A percentile compares a stretch with the other conserved stretches of the same genome.
phyloP scores from a whole-genome alignment of 2,888 invertebrate species.

The Salpingus planirostris region DNA sequence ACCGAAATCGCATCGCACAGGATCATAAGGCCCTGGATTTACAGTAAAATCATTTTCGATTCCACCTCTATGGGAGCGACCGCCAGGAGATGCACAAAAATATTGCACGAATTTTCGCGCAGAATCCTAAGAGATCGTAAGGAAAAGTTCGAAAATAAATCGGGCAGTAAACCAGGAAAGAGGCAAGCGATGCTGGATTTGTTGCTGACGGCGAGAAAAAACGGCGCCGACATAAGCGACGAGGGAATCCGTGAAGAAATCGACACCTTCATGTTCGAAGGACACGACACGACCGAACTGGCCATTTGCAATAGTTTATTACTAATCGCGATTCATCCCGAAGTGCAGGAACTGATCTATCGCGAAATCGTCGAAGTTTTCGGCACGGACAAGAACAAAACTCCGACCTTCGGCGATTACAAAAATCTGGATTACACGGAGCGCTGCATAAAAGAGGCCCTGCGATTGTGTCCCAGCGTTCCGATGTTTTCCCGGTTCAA shows the following conservation, averaged over 20 bases:
- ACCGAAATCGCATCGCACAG: background rate
- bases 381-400: too few species aligned
- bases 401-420: too few species aligned
- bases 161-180: background rate
- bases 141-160: background rate
- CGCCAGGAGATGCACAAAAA: background rate
- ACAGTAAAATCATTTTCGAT: background rate
- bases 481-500: too few species aligned
- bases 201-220: background rate
- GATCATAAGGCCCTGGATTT: background rate
- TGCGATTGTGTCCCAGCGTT: too few species aligned
- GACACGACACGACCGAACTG: too few species aligned
- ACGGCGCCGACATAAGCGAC: background rate
- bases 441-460: too few species aligned
- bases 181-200: background rate
- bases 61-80: background rate
- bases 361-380: too few species aligned
- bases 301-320: too few species aligned
- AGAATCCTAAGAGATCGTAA: background rate
- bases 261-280: background rate
- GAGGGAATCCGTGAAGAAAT: background rate
- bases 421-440: too few species aligned
- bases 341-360: too few species aligned
- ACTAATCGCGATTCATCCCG: too few species aligned
- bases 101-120: constrained; percentile 1